Evolutionary conservation across 2,797 vertebrate species (phyloP).

Genomic region (Coranthus polyacanthus): DNA sequence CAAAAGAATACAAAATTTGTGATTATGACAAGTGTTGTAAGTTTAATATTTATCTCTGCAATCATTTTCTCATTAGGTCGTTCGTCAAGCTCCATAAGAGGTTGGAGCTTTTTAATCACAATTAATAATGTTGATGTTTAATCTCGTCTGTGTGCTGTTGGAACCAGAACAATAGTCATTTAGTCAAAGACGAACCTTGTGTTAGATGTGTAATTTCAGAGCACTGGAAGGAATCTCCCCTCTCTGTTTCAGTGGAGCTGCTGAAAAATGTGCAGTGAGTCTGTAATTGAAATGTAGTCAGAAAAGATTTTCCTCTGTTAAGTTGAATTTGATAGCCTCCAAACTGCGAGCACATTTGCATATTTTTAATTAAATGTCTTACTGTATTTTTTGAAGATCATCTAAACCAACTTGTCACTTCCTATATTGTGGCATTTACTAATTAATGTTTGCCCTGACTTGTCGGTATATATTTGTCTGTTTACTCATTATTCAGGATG

Average conservation of each 20-base stretch:
- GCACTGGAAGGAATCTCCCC: constrained; percentile 3
- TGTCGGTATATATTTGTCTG: constrained; percentile 68
- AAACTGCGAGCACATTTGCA: constrained; percentile 80
- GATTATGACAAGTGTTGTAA: constrained; percentile 7
- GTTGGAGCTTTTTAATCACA: constrained; percentile 47
- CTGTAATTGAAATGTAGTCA: constrained; percentile 79
- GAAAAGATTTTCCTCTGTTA: constrained; percentile 73
- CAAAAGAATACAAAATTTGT: constrained; percentile 21
- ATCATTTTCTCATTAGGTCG: constrained; percentile 56
- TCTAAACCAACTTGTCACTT: constrained; percentile 78
- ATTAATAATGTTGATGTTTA: constrained; percentile 61
- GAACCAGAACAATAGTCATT: constrained; percentile 55
- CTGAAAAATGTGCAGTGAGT: constrained; percentile 50
- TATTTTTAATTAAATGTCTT: constrained; percentile 87
- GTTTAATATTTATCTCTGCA: constrained; percentile 25
- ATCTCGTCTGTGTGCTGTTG: constrained; percentile 36
- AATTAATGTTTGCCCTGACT: constrained; percentile 75
- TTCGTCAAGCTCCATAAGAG: constrained; percentile 36
- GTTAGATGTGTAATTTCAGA: constrained; percentile 48
- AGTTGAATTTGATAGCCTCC: constrained; percentile 78
- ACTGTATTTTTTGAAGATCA: constrained; percentile 54
- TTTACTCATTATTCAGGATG: constrained; percentile 72
- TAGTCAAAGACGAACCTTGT: constrained; percentile 36
- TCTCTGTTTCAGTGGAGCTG: constrained; percentile 41
- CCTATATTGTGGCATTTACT: constrained; percentile 70